Evolutionary conservation across 2,797 vertebrate genomes (phyloP).

Genomic region (Phalanger gymnotis): DNA sequence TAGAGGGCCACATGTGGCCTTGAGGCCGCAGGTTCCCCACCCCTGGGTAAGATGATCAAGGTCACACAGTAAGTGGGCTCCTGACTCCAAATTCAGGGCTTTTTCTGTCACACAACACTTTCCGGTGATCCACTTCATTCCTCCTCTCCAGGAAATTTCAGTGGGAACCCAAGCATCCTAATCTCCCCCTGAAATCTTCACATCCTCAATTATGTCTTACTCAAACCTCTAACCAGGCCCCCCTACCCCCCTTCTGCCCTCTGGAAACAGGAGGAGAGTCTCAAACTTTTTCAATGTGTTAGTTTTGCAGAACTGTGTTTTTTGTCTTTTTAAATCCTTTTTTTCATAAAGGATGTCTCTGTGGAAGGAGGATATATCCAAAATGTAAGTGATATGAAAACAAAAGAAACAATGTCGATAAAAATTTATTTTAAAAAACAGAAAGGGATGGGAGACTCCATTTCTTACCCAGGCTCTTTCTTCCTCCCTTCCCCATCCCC

Average conservation of each 20-base stretch:
- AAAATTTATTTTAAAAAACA: background rate
- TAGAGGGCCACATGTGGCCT: too few species aligned
- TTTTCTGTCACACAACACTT: background rate
- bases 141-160: background rate
- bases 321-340: background rate
- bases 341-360: background rate
- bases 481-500: background rate
- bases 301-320: background rate
- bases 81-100: background rate
- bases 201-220: background rate
- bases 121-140: background rate
- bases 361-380: background rate
- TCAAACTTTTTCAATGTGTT: background rate
- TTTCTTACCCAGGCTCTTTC: background rate
- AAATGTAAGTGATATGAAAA: background rate
- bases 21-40: too few species aligned
- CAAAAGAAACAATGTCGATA: background rate
- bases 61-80: background rate
- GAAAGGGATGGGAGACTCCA: background rate
- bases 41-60: background rate
- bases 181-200: background rate
- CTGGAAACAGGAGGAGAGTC: background rate
- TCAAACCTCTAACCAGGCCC: background rate
- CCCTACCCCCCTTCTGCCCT: background rate
- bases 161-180: background rate